Conservation (phyloP, 35 echinoderm and acorn worm species). For the Chiridota heheva region DNA sequence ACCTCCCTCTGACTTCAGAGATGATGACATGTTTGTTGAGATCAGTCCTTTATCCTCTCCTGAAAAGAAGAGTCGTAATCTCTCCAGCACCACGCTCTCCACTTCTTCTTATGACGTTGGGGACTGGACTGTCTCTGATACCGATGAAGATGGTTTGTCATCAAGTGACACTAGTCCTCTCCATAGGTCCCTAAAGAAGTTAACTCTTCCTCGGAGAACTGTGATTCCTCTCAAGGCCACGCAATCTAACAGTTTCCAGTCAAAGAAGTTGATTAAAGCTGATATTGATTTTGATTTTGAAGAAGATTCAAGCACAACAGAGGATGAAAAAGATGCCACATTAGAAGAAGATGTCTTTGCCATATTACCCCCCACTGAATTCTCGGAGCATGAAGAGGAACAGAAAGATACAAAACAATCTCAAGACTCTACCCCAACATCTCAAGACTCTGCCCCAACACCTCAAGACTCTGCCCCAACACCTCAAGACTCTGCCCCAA, state of each 20-base stretch:
- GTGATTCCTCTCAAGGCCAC: neutral
- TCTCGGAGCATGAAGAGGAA: constrained; percentile 37
- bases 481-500: constrained; percentile 2
- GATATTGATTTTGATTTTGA: constrained; percentile 8
- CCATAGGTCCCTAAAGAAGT: neutral
- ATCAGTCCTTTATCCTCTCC: constrained; percentile 37
- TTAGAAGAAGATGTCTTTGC: neutral
- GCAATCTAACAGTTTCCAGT: neutral
- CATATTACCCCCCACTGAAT: neutral
- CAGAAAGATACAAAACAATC: neutral
- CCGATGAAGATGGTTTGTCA: constrained; percentile 13
- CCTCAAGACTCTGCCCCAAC: too few relatives aligned
- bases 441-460: too few relatives aligned
- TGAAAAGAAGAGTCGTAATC: constrained; percentile 18
- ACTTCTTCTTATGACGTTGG: constrained; percentile 17
- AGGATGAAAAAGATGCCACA: constrained; percentile 16
- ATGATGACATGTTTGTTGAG: too few relatives aligned
- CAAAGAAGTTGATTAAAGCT: constrained; percentile 61
- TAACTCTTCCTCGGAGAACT: too few relatives aligned
- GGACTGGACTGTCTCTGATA: constrained; percentile 18
- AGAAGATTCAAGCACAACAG: constrained; percentile 33
- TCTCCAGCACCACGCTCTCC: constrained; percentile 23
- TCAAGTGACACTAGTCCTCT: constrained; percentile 21
- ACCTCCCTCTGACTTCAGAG: neutral
- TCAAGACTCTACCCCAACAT: too few relatives aligned